Base-by-base conservation (phyloP, 1,140 invertebrate species). In the Maniola jurtina region DNA sequence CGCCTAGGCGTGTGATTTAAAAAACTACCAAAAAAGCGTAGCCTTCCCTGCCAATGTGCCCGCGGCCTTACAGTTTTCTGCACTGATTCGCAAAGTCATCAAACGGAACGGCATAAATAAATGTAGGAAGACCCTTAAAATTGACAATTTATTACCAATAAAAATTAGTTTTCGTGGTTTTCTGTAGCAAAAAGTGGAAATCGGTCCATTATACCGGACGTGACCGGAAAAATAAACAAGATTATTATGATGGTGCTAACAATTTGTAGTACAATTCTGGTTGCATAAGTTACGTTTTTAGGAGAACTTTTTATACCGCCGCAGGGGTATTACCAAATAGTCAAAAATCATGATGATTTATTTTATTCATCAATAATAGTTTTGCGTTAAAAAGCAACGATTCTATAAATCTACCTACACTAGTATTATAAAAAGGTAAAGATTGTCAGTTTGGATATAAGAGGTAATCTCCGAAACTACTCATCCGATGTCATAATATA, bases 191-290 rank as follows among this genome's bases (percentile, higher is more conserved):
- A 50, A 55, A 34, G 52, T 55, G 11, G 52, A 55, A 33, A 55
- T 55, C 25, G 52, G 5, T 6, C 11, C 6, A 55, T 55, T 11
- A 55, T 55, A 25, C 16, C 52, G 25, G 7, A 55, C 52, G 52
- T 55, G 52, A 55, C 52, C 52, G 33, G 52, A 55, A 55, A 55
- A 13, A 11, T 11, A 11, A 34, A 52, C 48, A 9, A 55, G 52
- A 50, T 34, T 55, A 55, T 55, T 13, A 55, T 6, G 25, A 55
- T 55, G 52, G 33, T 55, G 8, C 34, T 55, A 55, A 55, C 14
- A 55, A 33, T 55, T 55, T 34, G 33, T 2, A 55, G 34, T 55
- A 55, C 52, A 55, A 55, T 55, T 13, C 52, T 34, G 52, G 52
- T 55, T 55, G 33, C 52, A 34, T 55, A 34, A 55, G 52, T 10